A percentile compares a stretch with the other conserved stretches of the same genome.
These are phyloP conservation scores for Propithecus perrieri DNA, from an alignment of 2,797 vertebrate genomes.

Conservation along the genomic window DNA sequence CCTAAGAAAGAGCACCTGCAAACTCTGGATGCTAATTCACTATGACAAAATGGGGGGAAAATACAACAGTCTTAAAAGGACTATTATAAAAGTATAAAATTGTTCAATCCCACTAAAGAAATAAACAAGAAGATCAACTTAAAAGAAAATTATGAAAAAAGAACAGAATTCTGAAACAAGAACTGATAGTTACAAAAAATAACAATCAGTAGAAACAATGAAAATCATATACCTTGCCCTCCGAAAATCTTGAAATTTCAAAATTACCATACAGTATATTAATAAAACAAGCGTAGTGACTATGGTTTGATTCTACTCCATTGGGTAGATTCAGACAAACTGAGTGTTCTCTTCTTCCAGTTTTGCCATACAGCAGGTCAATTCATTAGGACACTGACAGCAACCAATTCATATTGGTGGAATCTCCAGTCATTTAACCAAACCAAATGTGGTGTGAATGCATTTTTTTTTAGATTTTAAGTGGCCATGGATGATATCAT, in stretches of 20 bases:
- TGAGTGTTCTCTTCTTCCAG: background rate
- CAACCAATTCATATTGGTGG: background rate
- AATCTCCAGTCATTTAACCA: background rate
- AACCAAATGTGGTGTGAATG: background rate
- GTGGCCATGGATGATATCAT: background rate
- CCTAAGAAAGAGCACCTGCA: background rate
- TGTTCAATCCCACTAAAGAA: background rate
- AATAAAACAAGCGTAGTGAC: background rate
- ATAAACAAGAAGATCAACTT: background rate
- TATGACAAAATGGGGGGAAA: background rate
- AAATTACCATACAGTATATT: background rate
- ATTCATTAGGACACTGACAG: background rate
- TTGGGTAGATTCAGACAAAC: background rate
- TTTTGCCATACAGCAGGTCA: background rate
- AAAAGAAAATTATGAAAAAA: background rate
- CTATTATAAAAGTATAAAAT: background rate
- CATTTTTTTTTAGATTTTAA: background rate
- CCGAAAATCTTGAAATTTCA: background rate
- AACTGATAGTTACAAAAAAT: background rate
- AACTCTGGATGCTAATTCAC: background rate
- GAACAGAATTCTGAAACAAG: background rate
- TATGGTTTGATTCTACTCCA: background rate
- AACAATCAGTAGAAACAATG: background rate
- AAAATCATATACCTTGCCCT: background rate
- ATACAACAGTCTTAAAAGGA: background rate